Evolutionary conservation across 2,888 invertebrate species (phyloP).

Genomic region (Lapara coniferarum): DNA sequence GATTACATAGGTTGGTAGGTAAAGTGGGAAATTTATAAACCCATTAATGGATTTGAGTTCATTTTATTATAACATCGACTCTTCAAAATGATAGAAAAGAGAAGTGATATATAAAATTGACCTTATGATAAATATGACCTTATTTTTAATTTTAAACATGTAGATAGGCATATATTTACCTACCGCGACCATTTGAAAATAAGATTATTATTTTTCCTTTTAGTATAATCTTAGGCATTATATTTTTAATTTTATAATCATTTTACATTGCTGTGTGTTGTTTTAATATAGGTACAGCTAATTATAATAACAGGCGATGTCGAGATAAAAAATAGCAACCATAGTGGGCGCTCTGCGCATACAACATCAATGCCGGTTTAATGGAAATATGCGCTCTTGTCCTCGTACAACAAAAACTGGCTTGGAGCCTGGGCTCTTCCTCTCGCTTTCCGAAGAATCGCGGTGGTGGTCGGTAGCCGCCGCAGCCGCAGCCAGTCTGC

Average conservation of each 20-base stretch:
- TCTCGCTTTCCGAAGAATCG: constrained; percentile 73
- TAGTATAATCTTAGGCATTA: too few species aligned
- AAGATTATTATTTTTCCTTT: not conserved
- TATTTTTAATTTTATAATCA: too few species aligned
- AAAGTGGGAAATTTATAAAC: too few species aligned
- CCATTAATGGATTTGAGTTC: too few species aligned
- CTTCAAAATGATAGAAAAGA: too few species aligned
- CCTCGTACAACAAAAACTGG: constrained; percentile 76
- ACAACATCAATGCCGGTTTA: constrained; percentile 56
- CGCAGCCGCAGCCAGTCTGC: constrained; percentile 69
- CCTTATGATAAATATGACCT: too few species aligned
- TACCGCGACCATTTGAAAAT: not conserved
- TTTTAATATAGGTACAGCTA: not conserved
- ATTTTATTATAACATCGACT: too few species aligned
- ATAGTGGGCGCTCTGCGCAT: constrained; percentile 44
- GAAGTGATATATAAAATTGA: not conserved
- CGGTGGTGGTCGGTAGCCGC: constrained; percentile 68
- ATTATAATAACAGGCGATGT: not conserved
- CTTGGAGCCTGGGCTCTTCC: constrained; percentile 71
- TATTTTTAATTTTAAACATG: too few species aligned
- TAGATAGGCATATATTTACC: too few species aligned
- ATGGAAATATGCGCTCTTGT: constrained; percentile 64
- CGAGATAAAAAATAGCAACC: not conserved
- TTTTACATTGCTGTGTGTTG: not conserved
- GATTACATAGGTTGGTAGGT: too few species aligned